Evolutionary conservation across 1,140 invertebrate genomes (phyloP).

Genomic region (Hycleus phaleratus): DNA sequence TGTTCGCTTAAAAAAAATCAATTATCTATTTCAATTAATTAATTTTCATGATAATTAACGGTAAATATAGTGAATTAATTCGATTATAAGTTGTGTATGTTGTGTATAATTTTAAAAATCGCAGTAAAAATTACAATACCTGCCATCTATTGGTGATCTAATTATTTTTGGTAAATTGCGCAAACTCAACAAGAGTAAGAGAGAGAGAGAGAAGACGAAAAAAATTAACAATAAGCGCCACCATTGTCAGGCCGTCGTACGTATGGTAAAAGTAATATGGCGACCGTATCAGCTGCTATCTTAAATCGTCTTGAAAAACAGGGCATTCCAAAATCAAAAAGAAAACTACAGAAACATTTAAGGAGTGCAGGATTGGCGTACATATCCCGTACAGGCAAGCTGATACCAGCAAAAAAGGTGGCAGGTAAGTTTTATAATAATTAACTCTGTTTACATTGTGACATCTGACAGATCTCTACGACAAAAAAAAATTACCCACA

Average conservation of each 20-base stretch:
- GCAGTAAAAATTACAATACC: too few relatives aligned
- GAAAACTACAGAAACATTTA: slow-evolving; percentile 43
- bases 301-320: slow-evolving; percentile 33
- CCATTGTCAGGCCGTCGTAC: slow-evolving; percentile 14
- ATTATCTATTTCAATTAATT: too few relatives aligned
- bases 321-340: slow-evolving; percentile 38
- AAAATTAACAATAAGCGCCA: slow-evolving; percentile 7
- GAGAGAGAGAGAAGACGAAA: not conserved
- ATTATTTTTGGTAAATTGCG: not conserved
- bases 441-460: slow-evolving; percentile 27
- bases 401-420: slow-evolving; percentile 43
- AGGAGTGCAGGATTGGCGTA: slow-evolving; percentile 42
- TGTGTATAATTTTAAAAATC: too few relatives aligned
- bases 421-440: slow-evolving; percentile 35
- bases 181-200: slow-evolving; percentile 1
- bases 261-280: slow-evolving; percentile 27
- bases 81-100: too few relatives aligned
- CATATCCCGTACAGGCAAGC: slow-evolving; percentile 42
- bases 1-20: too few relatives aligned
- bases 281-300: slow-evolving; percentile 34
- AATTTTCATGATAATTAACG: too few relatives aligned
- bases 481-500: not conserved
- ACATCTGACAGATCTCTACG: slow-evolving; percentile 10
- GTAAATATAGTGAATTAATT: too few relatives aligned
- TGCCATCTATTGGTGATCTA: slow-evolving; percentile 6